Evolutionary conservation across 1,140 invertebrate genomes (phyloP), one percentile per base, ranked within the genome.

Genomic region (Chymomyza costata): DNA sequence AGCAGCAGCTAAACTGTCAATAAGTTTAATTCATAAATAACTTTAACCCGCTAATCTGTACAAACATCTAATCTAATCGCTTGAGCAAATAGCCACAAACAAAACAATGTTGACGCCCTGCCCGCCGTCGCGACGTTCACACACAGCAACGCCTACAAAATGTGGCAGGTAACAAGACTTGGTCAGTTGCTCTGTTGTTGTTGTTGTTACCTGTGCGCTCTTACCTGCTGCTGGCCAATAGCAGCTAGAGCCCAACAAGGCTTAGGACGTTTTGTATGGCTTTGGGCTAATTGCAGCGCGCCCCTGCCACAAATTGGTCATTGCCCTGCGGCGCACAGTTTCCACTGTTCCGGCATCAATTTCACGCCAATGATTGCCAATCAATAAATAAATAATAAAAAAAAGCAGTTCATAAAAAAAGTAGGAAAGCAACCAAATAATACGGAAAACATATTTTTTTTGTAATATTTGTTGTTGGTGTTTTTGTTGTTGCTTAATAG

Each of bases 11-110:
- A 34, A 3, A 32, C 71, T 78, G 71, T 78, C 71, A 78, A 80
- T 78, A 78, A 70, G 71, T 78, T 63, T 62, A n/a, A n/a, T 39
- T 48, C 37, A 25, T 25, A 25, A 25, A 25, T 25, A n/a, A n/a
- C n/a, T 25, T 25, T 25, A 8, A 8, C 21, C 3, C 21, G 28
- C 40, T 65, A 64, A 65, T 65, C 62, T 65, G 1, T 17, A 7
- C 19, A 41, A 47, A 52, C 45, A 57, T 74, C 47, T 67, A 53
- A 80, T 73, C 67, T 80, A 71, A 80, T 78, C 73, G 67, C 37
- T 80, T 78, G 51, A 63, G 40, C 64, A 78, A 78, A 78, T 78
- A 80, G 16, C 48, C 25, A n/a, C n/a, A n/a, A n/a, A n/a, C n/a
- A n/a, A n/a, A n/a, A n/a, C n/a, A n/a, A n/a, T n/a, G 52, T 54